Evolutionary conservation across 1,140 invertebrate species (phyloP), one percentile per base, ranked within the genome.

Genomic region (Drosophila watanabei): DNA sequence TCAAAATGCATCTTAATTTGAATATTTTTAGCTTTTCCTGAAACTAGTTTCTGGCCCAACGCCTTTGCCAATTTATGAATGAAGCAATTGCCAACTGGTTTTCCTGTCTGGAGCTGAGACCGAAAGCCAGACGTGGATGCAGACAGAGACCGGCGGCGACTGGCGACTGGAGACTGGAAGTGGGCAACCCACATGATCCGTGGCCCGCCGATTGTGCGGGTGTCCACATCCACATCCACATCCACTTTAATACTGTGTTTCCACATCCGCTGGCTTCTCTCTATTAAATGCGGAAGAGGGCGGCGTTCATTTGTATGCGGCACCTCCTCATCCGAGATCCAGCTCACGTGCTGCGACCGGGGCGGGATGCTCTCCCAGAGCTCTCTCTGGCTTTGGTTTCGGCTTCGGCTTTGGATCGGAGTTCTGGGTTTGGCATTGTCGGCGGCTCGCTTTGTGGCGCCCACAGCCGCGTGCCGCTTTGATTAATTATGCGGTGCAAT

Each of bases 211-310:
- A 58, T 68, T 66, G 80, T 71, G 80, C 73, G 80, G 68, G 75
- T 82, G 80, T 81, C 61, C 81, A 85, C 86, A 82, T n/a, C n/a
- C n/a, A n/a, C n/a, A n/a, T n/a, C n/a, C n/a, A n/a, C n/a, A n/a
- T 77, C 71, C 77, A 82, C 71, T 82, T 68, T 51, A 35, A 70
- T 58, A 60, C 65, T 69, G 65, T 48, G 28, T 60, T 51, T 77
- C 56, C 60, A 77, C 71, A 77, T 78, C 75, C 75, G 73, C 66
- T 84, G 75, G 71, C 69, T 68, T 66, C 69, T n/a, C n/a, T 78
- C 82, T 78, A 78, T 85, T 84, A 89, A 88, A 89, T 90, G 76
- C 86, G 86, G 86, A 90, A 89, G 86, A 86, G 78, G 86, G 82
- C 85, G 85, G 87, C 83, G 60, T 69, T 76, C 73, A 81, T 84